Conservation (phyloP, 2,888 invertebrate genomes). For the Xylocampa areola region DNA sequence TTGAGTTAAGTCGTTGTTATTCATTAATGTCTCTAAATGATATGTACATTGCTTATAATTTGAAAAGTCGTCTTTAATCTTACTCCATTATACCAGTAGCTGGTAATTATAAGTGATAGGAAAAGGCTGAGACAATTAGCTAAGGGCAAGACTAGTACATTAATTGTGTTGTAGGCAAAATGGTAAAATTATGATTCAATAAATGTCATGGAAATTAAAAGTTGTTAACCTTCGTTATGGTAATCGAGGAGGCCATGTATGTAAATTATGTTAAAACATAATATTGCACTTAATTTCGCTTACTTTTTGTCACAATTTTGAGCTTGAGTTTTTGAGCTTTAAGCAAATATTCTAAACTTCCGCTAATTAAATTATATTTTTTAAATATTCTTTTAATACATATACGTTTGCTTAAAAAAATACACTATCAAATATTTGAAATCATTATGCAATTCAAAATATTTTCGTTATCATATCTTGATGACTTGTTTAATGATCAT, state of each 20-base stretch:
- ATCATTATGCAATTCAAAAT: constrained; percentile 25
- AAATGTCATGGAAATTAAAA: constrained; percentile 33
- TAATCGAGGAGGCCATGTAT: constrained; percentile 8
- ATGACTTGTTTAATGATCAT: constrained; percentile 43
- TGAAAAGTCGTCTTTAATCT: constrained; percentile 65
- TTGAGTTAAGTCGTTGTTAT: constrained; percentile 25
- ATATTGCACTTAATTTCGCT: not conserved
- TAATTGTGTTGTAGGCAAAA: constrained; percentile 43
- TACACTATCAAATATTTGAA: constrained; percentile 17
- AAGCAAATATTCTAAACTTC: no score
- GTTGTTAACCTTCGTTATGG: constrained; percentile 1
- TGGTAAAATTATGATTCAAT: constrained; percentile 23
- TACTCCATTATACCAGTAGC: constrained; percentile 60
- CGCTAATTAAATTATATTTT: no score
- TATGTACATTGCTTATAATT: constrained; percentile 76
- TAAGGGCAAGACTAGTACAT: constrained; percentile 41
- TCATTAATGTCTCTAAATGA: constrained; percentile 64
- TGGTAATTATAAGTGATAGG: constrained; percentile 62
- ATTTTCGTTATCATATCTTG: constrained; percentile 36
- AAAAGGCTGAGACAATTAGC: constrained; percentile 49
- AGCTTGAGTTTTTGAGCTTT: no score
- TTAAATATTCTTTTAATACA: not conserved
- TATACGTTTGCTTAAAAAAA: not conserved
- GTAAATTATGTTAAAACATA: constrained; percentile 2
- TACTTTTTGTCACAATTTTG: not conserved